Percentiles rank a stretch among this genome's conserved stretches.
Evolutionary conservation across 2,113 vertebrate species (phyloP).

Genomic region (Campylorhamphus procurvoides): DNA sequence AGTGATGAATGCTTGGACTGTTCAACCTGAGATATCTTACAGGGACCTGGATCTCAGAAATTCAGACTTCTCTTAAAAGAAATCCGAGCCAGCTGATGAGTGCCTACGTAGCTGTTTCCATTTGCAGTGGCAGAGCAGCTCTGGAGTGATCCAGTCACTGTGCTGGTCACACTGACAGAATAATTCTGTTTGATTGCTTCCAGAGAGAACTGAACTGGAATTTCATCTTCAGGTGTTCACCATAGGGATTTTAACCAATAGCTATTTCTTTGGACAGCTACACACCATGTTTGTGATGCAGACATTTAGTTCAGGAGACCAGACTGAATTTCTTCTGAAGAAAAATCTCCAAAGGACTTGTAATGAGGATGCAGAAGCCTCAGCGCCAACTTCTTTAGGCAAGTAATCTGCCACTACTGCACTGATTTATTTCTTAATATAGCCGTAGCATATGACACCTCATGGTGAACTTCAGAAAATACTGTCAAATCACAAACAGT

Average conservation of each 20-base stretch:
- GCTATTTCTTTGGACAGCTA: neutral
- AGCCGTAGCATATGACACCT: neutral
- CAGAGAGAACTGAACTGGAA: neutral
- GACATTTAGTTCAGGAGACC: neutral
- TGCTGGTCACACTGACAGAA: neutral
- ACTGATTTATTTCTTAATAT: neutral
- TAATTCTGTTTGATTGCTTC: neutral
- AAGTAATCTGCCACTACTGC: neutral
- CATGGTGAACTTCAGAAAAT: neutral
- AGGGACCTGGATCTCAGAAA: neutral
- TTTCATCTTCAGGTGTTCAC: neutral
- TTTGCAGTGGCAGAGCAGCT: neutral
- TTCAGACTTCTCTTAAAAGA: neutral
- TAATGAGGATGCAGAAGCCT: neutral
- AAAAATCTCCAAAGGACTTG: neutral
- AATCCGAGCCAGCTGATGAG: neutral
- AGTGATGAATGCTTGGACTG: neutral
- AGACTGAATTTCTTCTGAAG: neutral
- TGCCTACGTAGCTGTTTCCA: neutral
- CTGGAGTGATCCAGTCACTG: accelerated
- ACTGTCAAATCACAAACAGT: neutral
- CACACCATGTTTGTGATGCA: neutral
- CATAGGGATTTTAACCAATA: neutral
- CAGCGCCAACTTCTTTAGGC: neutral
- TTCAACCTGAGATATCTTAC: neutral